Base-by-base conservation (phyloP, 92 coral and sea anemone species). In the Zoanthus sansibaricus region DNA sequence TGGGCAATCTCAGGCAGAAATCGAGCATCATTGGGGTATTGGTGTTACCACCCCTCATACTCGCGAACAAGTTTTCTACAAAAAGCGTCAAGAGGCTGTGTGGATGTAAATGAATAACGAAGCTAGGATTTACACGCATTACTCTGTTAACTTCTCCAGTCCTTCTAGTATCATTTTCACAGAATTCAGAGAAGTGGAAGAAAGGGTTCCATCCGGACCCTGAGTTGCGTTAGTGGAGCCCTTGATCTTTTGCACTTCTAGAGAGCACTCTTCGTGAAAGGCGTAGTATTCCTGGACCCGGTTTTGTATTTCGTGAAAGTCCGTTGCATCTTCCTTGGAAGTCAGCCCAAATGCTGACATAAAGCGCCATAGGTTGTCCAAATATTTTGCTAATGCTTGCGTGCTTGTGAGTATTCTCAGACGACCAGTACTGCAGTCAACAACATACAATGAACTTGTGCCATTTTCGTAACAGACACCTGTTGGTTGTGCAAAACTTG, bases 401-500 rank as follows among this genome's bases (percentile, higher is more conserved):
- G 87, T 76, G 73, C 89, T 90, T 20, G 90, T 86, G 25, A 90
- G 75, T 75, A 90, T 75, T 74, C 80, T 49, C 73, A 91, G 82
- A 76, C 86, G 83, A 64, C 86, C 88, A 14, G 46, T 82, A 12
- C 88, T 75, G 74, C 88, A 21, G 86, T 91, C 93, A 52, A 71
- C 64, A 46, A 87, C 88, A 84, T 82, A 83, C 71, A 87, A 45
- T 12, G 89, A 82, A 58, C 71, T 58, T 72, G 91, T 11, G 72
- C 90, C 89, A 48, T 91, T 62, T 77, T 90, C 89, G 59, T 91
- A 83, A 55, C 90, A 90, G 72, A 90, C 88, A 20, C 90, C 86
- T 66, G 92, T 90, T 82, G 87, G 92, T 90, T 90, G 92, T 5
- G 90, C 87, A 71, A 90, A 90, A 70, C 93, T 73, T 21, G 77